Conservation (phyloP, 2,888 invertebrate genomes). For the Rhopalosiphum nymphaeae region DNA sequence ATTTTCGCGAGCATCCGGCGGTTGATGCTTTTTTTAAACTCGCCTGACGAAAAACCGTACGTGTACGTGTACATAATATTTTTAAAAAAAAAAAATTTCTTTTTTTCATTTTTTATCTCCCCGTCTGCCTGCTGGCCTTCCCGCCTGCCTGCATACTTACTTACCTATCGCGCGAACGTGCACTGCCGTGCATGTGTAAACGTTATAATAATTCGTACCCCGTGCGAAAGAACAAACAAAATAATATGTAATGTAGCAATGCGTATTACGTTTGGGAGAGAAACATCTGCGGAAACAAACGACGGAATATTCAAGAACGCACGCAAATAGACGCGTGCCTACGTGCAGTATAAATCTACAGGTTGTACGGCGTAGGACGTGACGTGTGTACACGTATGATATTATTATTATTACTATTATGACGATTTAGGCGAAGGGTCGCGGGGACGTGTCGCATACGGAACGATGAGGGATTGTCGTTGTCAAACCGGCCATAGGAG, state of each 20-base stretch:
- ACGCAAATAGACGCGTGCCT: neutral
- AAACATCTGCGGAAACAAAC: neutral
- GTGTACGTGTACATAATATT: neutral
- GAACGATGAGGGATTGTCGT: conserved; percentile 4
- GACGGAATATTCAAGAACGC: neutral
- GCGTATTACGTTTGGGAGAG: neutral
- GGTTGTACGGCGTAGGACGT: neutral
- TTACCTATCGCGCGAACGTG: neutral
- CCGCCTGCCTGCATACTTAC: too few species aligned
- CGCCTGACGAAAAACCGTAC: neutral
- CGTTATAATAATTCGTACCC: neutral
- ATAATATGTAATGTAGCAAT: neutral
- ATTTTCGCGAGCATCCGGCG: neutral
- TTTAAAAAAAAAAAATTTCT: neutral
- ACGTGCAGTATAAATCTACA: neutral
- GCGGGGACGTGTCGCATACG: neutral
- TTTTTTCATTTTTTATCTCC: neutral
- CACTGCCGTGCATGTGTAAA: neutral
- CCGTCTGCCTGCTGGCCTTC: neutral
- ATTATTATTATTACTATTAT: neutral
- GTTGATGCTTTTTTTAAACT: neutral
- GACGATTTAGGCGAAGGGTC: neutral
- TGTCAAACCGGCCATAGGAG: neutral
- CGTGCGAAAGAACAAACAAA: neutral
- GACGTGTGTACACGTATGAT: neutral